phyloP scores from a whole-genome alignment of 2,888 invertebrate species.

The Acanthosepion lycidas region DNA sequence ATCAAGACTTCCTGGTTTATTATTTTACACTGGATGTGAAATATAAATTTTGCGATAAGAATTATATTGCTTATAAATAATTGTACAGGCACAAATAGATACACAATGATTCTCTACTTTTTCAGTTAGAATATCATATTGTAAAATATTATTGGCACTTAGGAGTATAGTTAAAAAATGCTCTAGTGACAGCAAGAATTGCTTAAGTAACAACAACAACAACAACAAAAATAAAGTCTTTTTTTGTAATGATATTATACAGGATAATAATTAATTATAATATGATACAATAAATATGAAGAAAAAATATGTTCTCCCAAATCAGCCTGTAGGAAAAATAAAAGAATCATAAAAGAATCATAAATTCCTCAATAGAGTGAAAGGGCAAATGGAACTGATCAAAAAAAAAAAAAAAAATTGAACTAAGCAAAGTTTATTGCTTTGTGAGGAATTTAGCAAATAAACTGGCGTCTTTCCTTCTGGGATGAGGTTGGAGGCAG shows the following conservation, averaged over 20 bases:
- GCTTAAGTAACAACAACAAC: background rate
- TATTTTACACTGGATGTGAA: background rate
- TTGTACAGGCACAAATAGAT: background rate
- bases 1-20: background rate
- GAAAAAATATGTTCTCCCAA: too few relatives aligned
- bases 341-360: background rate
- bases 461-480: background rate
- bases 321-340: background rate
- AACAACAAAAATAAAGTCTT: background rate
- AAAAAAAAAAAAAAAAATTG: background rate
- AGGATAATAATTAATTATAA: background rate
- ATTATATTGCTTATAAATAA: background rate
- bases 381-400: background rate
- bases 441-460: conserved; percentile 20
- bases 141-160: background rate
- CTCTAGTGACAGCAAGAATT: background rate
- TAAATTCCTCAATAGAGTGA: background rate
- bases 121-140: accelerated
- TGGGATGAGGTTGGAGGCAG: background rate
- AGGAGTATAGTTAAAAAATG: background rate
- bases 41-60: background rate
- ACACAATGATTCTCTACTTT: background rate
- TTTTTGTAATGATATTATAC: background rate
- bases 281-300: background rate
- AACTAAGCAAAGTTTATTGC: conserved; percentile 8